Percentiles rank a stretch among this genome's conserved stretches.
Conservation (phyloP, 2,113 vertebrate species). For the Phyllostomus discolor region DNA sequence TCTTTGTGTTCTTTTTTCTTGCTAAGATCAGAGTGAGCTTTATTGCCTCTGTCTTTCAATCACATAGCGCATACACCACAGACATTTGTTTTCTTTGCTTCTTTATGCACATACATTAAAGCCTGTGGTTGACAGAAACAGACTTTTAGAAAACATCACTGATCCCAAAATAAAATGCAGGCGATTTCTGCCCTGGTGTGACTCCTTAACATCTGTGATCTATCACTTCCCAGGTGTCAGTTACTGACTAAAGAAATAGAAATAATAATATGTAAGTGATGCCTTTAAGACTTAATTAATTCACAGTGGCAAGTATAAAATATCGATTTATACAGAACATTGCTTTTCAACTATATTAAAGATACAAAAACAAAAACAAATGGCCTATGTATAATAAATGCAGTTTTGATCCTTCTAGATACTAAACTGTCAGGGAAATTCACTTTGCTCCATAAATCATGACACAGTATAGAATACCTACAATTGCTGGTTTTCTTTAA, state of each 20-base stretch:
- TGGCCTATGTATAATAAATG: slow-evolving; percentile 24
- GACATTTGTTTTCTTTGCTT: background rate
- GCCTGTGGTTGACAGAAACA: background rate
- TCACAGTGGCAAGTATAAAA: slow-evolving; percentile 30
- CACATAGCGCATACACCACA: background rate
- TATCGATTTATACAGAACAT: slow-evolving; percentile 25
- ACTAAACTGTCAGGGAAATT: slow-evolving; percentile 7
- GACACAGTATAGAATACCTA: background rate
- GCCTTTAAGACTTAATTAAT: slow-evolving; percentile 50
- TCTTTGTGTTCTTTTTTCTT: background rate
- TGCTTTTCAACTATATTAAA: background rate
- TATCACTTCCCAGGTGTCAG: background rate
- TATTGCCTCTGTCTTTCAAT: background rate
- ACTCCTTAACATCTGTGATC: slow-evolving; percentile 16
- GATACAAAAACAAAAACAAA: slow-evolving; percentile 46
- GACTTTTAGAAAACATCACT: slow-evolving; percentile 10
- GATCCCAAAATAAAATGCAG: slow-evolving; percentile 25
- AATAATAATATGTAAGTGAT: slow-evolving; percentile 42
- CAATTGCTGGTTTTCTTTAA: slow-evolving; percentile 23
- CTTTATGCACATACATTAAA: background rate
- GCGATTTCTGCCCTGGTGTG: background rate
- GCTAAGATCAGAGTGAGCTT: background rate
- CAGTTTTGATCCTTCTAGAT: background rate
- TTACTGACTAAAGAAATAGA: slow-evolving; percentile 14
- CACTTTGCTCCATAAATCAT: slow-evolving; percentile 6